Base-by-base conservation (phyloP, 2,113 vertebrate genomes). In the Varanus salvator region DNA sequence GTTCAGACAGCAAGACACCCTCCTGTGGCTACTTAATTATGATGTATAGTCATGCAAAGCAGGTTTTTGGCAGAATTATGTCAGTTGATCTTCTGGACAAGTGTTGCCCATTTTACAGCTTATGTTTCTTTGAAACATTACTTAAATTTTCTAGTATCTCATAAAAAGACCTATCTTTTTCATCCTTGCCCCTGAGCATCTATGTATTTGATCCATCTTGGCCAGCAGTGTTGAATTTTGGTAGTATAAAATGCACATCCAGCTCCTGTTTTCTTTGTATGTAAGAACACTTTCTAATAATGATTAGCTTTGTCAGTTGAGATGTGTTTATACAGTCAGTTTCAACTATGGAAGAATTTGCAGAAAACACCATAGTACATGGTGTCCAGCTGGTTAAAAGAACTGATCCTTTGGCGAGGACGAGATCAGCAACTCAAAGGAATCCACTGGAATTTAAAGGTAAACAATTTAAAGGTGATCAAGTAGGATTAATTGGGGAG, bases 281-380 rank as follows among this genome's bases (percentile, higher is more conserved):
- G 71, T 38, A 52, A 38, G 57, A 64, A 29, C 71, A 50, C n/a
- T 89, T 89, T 74, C 29, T 75, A 75, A 52, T 76, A 44, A 83
- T 80, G 38, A 23, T 25, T 76, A 88, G 87, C 48, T 82, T 15
- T 84, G 27, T 71, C 72, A 57, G 31, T 82, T 86, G 25, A 82
- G 68, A 52, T 87, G 21, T 89, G 72, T 89, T 64, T 91, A 57
- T 85, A 88, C 86, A 88, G 19, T 76, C 78, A 71, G 44, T 78
- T 91, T 77, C 84, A 83, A 5, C 71, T 77, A 21, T 23, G 68
- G 90, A 83, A 86, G 69, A 86, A 75, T n/a, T 82, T n/a, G 9
- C 72, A 38, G 38, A 85, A 52, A 69, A 60, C 50, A 72, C 17
- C 87, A 1, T 69, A 71, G 21, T 15, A 72, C 80, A 48, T 83